Base-by-base conservation (phyloP, 2,113 vertebrate species). In the Hippocampus barbouri region DNA sequence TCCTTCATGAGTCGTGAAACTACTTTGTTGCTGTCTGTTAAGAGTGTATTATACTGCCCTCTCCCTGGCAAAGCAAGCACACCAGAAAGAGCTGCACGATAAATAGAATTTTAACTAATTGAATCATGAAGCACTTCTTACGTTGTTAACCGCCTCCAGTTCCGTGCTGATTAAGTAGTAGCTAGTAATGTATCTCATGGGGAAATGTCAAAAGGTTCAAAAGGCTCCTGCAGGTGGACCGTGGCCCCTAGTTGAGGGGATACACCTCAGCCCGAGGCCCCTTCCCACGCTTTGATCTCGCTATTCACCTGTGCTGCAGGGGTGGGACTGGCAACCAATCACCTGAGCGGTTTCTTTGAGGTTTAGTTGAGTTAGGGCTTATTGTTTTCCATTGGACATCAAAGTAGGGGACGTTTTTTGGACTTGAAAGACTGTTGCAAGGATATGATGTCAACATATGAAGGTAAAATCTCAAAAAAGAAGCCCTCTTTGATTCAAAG, bases 211-310 rank as follows among this genome's bases (percentile, higher is more conserved):
- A 14, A 59, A 59, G 56, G 25, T 0, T 59, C 56, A 59, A 59
- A 59, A 15, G 23, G 49, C 49, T 20, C 7, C 18, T 51, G 49
- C 18, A 51, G 18, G 56, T 59, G 23, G 12, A 34, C 5, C 6
- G 27, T 57, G 21, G 9, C 18, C 30, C 67, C 53, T 7, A 2
- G 41, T 8, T 21, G 43, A 66, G 14, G 23, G 10, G 18, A 2
- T 23, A 2, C 3, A 23, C 2, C 54, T 25, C 8, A 20, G 34
- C 76, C 69, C 0, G 57, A 75, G 85, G 87, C 14, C 45, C 15
- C 74, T 78, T 77, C 68, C 83, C 83, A 67, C 18, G 60, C 80
- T 89, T 87, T 88, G 79, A 89, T 87, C 82, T 81, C 53, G 14
- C 66, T 79, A 75, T 86, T 87, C 81, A 88, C 83, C 80, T 78